Base-by-base conservation (phyloP, 2,888 invertebrate genomes). In the Drosophila anomalipes region DNA sequence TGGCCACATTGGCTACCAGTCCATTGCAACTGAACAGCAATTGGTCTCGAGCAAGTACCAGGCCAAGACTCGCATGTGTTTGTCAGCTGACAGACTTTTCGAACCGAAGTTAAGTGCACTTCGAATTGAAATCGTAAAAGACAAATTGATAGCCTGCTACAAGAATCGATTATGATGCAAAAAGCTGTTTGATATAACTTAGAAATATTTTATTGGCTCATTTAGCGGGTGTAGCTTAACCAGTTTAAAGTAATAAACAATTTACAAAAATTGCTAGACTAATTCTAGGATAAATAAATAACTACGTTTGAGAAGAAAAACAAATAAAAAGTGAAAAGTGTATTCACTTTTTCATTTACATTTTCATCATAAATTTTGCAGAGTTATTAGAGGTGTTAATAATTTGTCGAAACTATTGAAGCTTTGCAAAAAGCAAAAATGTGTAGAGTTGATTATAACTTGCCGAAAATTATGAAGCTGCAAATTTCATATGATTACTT, bases 1-100 rank as follows among this genome's bases (percentile, higher is more conserved):
- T 77, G 81, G 74, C 63, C 51, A 32, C 62, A 62, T 60, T 57
- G 32, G 32, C 22, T 32, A 12, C 41, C 58, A 22, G 44, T 12
- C 28, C 16, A 1, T 51, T 35, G 58, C 22, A 44, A 58, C 33
- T 37, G 49, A 26, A 32, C 35, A 52, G 14, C 14, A 49, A 33
- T 57, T 56, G 33, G 3, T 53, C n/a, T 16, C 35, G 39, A n/a
- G n/a, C 57, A 52, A 52, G 28, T 22, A 7, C 30, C 35, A 28
- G 28, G 52, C 32, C 52, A 57, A 54, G 35, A 30, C 30, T 61
- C 26, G 19, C 39, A 53, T 57, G 33, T 66, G 59, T 26, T 66
- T 32, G 49, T 49, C 49, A 61, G 49, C 58, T 49, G 41, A 65
- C 60, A 47, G 53, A 39, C 37, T 54, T 67, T 54, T 32, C 60